Evolutionary conservation across 1,140 invertebrate species (phyloP).

Genomic region (Coelopa frigida): DNA sequence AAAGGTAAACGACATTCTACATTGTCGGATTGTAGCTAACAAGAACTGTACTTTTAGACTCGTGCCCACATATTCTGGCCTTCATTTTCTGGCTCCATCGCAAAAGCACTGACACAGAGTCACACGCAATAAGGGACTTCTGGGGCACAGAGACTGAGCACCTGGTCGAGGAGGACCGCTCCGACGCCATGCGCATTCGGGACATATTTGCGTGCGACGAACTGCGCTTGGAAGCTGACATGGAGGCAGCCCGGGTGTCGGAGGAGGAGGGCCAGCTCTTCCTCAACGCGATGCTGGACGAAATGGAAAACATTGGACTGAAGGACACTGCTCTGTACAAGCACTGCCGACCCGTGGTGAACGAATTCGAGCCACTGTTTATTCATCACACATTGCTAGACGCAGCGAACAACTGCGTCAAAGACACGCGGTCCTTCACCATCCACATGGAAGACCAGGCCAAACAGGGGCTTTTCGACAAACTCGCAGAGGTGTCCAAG

Average conservation of each 20-base stretch:
- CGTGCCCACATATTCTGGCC: constrained; percentile 29
- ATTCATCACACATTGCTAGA: constrained; percentile 33
- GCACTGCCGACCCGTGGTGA: constrained; percentile 27
- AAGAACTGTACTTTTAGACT: constrained; percentile 16
- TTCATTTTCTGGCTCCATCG: constrained; percentile 38
- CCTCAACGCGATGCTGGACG: constrained; percentile 29
- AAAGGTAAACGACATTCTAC: constrained; percentile 10
- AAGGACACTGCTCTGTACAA: constrained; percentile 30
- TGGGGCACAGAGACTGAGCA: constrained; percentile 36
- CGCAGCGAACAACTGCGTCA: constrained; percentile 22
- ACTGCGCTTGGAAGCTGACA: constrained; percentile 17
- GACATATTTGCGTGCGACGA: constrained; percentile 28
- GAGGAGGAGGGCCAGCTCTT: constrained; percentile 26
- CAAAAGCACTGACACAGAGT: constrained; percentile 24
- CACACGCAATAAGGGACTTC: constrained; percentile 24
- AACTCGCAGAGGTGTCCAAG: constrained; percentile 25
- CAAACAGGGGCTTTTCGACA: constrained; percentile 27
- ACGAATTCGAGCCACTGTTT: constrained; percentile 36
- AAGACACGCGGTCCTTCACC: constrained; percentile 22
- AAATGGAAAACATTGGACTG: constrained; percentile 25
- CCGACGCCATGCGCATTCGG: constrained; percentile 21
- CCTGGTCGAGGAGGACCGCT: constrained; percentile 24
- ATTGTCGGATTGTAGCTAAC: background rate
- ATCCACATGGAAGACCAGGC: constrained; percentile 34
- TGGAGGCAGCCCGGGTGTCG: constrained; percentile 12